These are phyloP conservation scores for Malacoraja senta DNA, from an alignment of 2,797 vertebrate genomes.

Conservation along the genomic window DNA sequence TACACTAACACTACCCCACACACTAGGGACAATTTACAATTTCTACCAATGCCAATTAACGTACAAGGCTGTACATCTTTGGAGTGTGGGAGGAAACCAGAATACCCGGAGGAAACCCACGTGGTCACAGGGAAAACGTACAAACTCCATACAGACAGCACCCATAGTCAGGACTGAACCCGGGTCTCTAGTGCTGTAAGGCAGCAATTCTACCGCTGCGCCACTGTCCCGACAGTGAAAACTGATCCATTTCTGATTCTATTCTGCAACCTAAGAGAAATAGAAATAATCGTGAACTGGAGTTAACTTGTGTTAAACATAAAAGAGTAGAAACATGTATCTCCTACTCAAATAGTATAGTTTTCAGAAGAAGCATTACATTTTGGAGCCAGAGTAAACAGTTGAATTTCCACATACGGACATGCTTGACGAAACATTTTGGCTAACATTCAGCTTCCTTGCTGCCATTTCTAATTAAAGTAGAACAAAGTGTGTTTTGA, in stretches of 20 bases:
- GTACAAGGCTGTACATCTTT: no score
- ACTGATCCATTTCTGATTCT: not conserved
- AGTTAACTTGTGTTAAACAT: no score
- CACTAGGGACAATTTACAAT: no score
- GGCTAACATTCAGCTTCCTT: slow-evolving; percentile 28
- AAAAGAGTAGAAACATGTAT: not conserved
- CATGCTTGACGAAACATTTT: slow-evolving; percentile 25
- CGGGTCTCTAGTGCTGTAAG: no score
- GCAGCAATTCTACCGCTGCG: no score
- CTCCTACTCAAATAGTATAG: not conserved
- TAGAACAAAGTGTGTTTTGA: slow-evolving; percentile 37
- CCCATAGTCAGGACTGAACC: no score
- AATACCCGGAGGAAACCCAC: no score
- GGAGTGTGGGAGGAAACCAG: no score
- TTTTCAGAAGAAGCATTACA: not conserved
- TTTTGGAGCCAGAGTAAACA: not conserved
- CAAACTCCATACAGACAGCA: no score
- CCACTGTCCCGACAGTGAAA: not conserved
- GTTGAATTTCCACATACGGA: not conserved
- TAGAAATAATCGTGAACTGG: not conserved
- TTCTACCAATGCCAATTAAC: no score
- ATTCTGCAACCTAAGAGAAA: not conserved
- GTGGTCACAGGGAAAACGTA: no score
- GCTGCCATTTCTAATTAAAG: slow-evolving; percentile 30
- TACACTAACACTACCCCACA: no score